Percentiles rank a stretch among this genome's conserved stretches.
Evolutionary conservation across 2,888 invertebrate species (phyloP).

Genomic region (Leucoptera coffeella): DNA sequence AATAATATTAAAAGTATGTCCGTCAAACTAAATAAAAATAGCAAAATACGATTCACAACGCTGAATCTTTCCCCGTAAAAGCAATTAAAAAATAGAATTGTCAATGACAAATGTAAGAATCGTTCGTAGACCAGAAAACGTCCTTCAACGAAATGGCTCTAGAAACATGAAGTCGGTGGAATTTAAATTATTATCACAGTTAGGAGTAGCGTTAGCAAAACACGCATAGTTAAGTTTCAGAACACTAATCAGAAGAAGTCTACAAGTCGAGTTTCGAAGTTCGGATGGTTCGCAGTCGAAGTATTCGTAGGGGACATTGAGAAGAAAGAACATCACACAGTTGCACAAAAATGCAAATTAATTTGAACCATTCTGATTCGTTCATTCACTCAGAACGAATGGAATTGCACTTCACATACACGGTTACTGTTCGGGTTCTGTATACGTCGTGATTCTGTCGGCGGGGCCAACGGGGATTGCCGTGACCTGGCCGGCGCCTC

Average conservation of each 20-base stretch:
- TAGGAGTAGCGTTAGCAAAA: slow-evolving; percentile 27
- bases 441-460: slow-evolving; percentile 28
- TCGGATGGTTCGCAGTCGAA: too few relatives aligned
- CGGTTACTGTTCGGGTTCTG: slow-evolving; percentile 18
- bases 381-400: background rate
- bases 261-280: too few relatives aligned
- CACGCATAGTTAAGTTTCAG: too few relatives aligned
- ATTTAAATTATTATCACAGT: slow-evolving; percentile 49
- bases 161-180: slow-evolving; percentile 24
- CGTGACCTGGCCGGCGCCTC: slow-evolving; percentile 38
- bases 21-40: slow-evolving; percentile 35
- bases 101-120: slow-evolving; percentile 23
- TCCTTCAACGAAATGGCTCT: too few relatives aligned
- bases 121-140: too few relatives aligned
- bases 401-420: background rate
- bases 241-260: too few relatives aligned
- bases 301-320: too few relatives aligned
- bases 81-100: slow-evolving; percentile 33
- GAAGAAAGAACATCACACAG: too few relatives aligned
- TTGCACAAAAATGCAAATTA: too few relatives aligned
- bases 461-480: slow-evolving; percentile 41
- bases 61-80: slow-evolving; percentile 24
- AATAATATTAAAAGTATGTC: slow-evolving; percentile 43
- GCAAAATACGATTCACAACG: slow-evolving; percentile 16
- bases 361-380: background rate